These are phyloP conservation scores for Entomyzon cyanotis DNA, from an alignment of 2,113 vertebrate genomes.

Conservation along the genomic window DNA sequence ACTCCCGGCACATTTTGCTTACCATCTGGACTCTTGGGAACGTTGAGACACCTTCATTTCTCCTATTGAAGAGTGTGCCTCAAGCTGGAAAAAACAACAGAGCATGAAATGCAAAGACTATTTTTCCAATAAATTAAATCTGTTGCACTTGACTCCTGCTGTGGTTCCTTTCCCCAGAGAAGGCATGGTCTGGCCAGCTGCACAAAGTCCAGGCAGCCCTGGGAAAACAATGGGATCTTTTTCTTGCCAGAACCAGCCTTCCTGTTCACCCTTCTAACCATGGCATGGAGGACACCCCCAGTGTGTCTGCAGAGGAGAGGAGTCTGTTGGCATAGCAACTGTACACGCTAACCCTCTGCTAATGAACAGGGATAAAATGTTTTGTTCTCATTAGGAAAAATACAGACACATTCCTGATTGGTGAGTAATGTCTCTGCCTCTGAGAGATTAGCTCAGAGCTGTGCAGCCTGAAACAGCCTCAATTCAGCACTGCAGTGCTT, in stretches of 20 bases:
- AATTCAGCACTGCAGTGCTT: conserved; percentile 44
- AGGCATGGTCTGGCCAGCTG: conserved; percentile 43
- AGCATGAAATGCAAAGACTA: conserved; percentile 49
- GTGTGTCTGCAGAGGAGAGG: conserved; percentile 49
- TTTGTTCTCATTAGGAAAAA: conserved; percentile 76
- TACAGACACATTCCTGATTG: conserved; percentile 74
- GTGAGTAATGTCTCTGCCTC: conserved; percentile 74
- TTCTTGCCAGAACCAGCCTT: conserved; percentile 45
- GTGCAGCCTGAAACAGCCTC: conserved; percentile 59
- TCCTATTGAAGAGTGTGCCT: conserved; percentile 43
- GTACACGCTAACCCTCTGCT: conserved; percentile 60
- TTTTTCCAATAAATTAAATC: conserved; percentile 51
- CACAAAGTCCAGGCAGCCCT: conserved; percentile 43
- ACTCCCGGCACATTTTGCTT: conserved; percentile 25
- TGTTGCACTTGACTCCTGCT: conserved; percentile 53
- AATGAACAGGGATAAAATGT: conserved; percentile 72
- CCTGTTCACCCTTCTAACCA: conserved; percentile 53
- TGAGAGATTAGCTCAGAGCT: conserved; percentile 62
- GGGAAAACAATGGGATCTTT: conserved; percentile 60
- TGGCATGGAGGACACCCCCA: conserved; percentile 48
- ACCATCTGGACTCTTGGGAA: conserved; percentile 61
- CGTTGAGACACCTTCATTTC: conserved; percentile 69
- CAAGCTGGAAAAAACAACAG: conserved; percentile 66
- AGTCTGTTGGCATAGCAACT: conserved; percentile 71
- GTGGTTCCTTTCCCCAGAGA: conserved; percentile 29